Evolutionary conservation across 2,888 invertebrate species (phyloP), one percentile per base, ranked within the genome.

Genomic region (Macaria notata): DNA sequence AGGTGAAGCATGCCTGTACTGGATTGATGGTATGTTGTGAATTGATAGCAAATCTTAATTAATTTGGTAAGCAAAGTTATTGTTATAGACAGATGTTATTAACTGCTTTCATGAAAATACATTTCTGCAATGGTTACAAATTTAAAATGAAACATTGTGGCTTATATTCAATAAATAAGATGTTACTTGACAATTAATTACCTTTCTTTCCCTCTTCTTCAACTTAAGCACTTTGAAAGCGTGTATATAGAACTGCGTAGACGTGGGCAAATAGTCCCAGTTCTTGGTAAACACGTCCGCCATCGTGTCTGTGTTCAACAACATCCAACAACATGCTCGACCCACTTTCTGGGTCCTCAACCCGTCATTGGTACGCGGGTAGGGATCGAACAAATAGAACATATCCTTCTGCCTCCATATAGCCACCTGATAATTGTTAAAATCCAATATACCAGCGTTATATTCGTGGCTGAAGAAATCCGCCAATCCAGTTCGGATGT

Each of bases 321-420:
- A 90, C 92, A 95, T 93, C 53, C 93, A 88, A n/a, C 94, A 89
- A 66, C 94, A 94, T 1, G 93, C 94, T 46, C 88, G 84, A 0
- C 94, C 94, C 0, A 92, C 90, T 53, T 92, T 90, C 58, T 92
- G 76, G 0, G 93, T 84, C 31, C 92, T 84, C 57, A 81, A 66
- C 0, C 94, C 94, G 46, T 93, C 93, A 6, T 76, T 84, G 8
- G 93, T 93, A 2, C 95, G 88, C 4, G 94, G 92, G 66, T 94
- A 94, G 0, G 94, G 94, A 80, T 95, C 95, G 62, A 94, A 94
- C 31, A 93, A 83, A 70, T 94, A 95, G 71, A 81, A 94, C 88
- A 93, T 93, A 43, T 93, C 93, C 38, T 92, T 88, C 71, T 94
- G 94, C 29, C 92, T 88, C 94, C 94, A 95, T 8, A 94, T 70